Percentiles rank a stretch among this genome's conserved stretches.
Evolutionary conservation across 2,797 vertebrate genomes (phyloP).

Genomic region (Diceros bicornis): DNA sequence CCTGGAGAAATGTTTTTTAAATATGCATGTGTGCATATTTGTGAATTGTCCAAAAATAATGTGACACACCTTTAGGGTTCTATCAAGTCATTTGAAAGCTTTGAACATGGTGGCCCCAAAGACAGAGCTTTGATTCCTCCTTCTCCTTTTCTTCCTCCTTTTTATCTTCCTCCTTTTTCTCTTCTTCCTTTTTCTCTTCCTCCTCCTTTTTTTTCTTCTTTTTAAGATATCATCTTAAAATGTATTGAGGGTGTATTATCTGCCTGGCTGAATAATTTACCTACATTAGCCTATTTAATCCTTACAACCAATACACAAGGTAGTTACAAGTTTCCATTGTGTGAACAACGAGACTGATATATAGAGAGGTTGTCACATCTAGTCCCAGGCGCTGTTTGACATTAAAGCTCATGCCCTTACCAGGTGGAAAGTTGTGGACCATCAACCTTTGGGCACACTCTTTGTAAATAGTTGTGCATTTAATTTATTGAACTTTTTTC

Average conservation of each 20-base stretch:
- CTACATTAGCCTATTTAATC: background rate
- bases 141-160: background rate
- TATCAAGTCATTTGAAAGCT: background rate
- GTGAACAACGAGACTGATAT: background rate
- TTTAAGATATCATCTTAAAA: background rate
- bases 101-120: background rate
- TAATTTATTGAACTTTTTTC: background rate
- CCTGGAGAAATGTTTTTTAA: background rate
- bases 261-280: background rate
- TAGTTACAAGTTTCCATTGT: background rate
- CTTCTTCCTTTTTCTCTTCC: background rate
- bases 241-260: background rate
- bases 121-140: background rate
- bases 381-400: background rate
- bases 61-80: background rate
- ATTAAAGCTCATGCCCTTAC: background rate
- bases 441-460: fast-evolving
- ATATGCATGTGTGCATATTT: background rate
- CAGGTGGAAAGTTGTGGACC: background rate
- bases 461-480: background rate
- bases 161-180: background rate
- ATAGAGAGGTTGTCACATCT: background rate
- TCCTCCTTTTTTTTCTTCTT: background rate
- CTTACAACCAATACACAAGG: background rate
- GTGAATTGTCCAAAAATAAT: background rate